Evolutionary conservation across 2,113 vertebrate genomes (phyloP), one percentile per base, ranked within the genome.

Genomic region (Onychorhynchus coronatus): DNA sequence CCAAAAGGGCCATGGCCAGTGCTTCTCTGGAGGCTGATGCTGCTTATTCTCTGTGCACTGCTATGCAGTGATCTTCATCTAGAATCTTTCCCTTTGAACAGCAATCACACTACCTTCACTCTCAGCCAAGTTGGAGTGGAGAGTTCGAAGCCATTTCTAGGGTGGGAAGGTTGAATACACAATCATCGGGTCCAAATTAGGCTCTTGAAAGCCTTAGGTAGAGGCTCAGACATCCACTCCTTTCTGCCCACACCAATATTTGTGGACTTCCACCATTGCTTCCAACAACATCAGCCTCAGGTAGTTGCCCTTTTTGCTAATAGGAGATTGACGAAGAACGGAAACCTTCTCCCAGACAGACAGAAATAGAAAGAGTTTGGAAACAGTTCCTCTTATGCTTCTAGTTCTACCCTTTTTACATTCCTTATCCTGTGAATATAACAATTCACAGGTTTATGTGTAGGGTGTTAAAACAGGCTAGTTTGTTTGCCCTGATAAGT

Each of bases 1-100:
- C 59, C 9, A 0, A 55, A 53, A 37, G 8, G 24, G 33, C 11
- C 0, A 0, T 46, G 52, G 27, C 21, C 55, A 56, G 31, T 0
- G 0, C 24, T 55, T 8, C 41, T n/a, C 61, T 41, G 59, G 44
- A 53, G 53, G 13, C 15, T 73, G 52, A 5, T 62, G 24, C 17
- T 65, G 15, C 58, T 85, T 3, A 14, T 62, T 71, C 41, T n/a
- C 65, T 16, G 3, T n/a, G 37, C 46, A 28, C 25, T 28, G 50
- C 28, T 58, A 8, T 28, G n/a, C 44, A 4, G 30, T 22, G 39
- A 81, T 30, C 21, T 65, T 47, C 4, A 0, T 3, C 37, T 16
- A 55, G 61, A 56, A 39, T 35, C 47, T 37, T 62, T 65, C 35
- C 17, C 31, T 89, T 61, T 61, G 46, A 30, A 58, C 47, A 67